phyloP scores from a whole-genome alignment of 2,113 vertebrate species.

The Sylvietta virens region DNA sequence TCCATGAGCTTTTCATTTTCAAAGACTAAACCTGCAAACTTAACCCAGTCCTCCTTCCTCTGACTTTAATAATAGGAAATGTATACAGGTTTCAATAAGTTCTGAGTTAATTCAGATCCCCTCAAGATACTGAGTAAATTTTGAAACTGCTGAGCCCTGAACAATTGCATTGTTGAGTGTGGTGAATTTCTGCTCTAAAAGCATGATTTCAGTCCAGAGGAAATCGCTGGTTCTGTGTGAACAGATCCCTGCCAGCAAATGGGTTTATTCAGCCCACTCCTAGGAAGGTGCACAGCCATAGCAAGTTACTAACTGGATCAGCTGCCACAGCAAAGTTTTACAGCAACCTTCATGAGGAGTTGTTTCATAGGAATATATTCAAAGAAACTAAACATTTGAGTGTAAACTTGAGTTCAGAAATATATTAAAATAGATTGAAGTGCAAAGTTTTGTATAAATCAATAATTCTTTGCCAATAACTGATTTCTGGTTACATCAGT shows the following conservation, averaged over 20 bases:
- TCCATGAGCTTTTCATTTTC: neutral
- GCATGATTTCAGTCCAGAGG: neutral
- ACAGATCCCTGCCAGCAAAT: neutral
- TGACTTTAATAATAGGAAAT: neutral
- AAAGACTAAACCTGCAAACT: neutral
- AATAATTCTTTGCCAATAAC: neutral
- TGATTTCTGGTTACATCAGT: neutral
- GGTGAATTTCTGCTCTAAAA: neutral
- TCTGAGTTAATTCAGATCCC: neutral
- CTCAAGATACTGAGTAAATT: neutral
- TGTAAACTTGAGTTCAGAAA: neutral
- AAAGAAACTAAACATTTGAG: neutral
- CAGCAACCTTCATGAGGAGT: neutral
- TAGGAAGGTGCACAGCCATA: neutral
- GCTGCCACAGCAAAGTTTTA: neutral
- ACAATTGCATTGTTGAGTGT: neutral
- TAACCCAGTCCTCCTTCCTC: neutral
- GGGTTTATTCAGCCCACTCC: neutral
- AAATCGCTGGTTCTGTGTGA: neutral
- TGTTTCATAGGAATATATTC: neutral
- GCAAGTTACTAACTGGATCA: fast-evolving
- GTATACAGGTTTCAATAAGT: neutral
- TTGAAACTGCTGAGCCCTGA: neutral
- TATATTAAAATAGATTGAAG: neutral
- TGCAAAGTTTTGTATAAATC: neutral